Evolutionary conservation across 35 echinoderm and acorn worm genomes (phyloP), one percentile per base, ranked within the genome.

Genomic region (Apostichopus parvimensis): DNA sequence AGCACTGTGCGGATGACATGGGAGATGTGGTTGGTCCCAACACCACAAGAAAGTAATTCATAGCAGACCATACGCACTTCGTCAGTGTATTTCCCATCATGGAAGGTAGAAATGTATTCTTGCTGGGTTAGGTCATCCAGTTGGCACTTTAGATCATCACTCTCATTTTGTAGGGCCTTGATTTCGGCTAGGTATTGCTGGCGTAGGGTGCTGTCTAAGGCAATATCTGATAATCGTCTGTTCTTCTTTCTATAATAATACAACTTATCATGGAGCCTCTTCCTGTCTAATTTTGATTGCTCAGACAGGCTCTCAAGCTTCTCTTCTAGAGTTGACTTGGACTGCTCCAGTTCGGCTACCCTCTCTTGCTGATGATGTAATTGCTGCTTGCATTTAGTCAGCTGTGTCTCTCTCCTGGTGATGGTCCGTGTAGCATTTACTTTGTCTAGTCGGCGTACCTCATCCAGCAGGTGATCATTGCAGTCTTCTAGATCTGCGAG

Each of bases 31-130:
- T 77, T 61, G 57, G 88, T 34, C 25, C 88, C 88, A 5, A 90
- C 71, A 34, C 88, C 88, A 12, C 71, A 34, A 68, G 88, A 90
- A n/a, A 90, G 88, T 28, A 90, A 25, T 90, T 90, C 88, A 77
- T 77, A 90, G 88, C 88, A 90, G 15, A 90, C 88, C 22, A 90
- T 20, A 6, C 57, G 62, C 53, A 90, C 88, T 68, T 90, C 22
- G 24, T 90, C 70, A 17, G 61, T 90, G 88, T 90, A 90, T 68
- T 90, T 90, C 12, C 88, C 88, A 77, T 90, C 22, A 21, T 90
- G 58, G 70, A 90, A 90, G 76, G 76, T 78, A 78, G 76, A 78
- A 78, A 78, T 78, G 14, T 78, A 6, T 78, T 6, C 76, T 8
- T 78, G 76, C 76, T 78, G 76, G 8, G 76, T 78, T 7, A 78